These are phyloP conservation scores for Hypomecis atomaria DNA, from an alignment of 2,888 invertebrate species.

Conservation along the genomic window DNA sequence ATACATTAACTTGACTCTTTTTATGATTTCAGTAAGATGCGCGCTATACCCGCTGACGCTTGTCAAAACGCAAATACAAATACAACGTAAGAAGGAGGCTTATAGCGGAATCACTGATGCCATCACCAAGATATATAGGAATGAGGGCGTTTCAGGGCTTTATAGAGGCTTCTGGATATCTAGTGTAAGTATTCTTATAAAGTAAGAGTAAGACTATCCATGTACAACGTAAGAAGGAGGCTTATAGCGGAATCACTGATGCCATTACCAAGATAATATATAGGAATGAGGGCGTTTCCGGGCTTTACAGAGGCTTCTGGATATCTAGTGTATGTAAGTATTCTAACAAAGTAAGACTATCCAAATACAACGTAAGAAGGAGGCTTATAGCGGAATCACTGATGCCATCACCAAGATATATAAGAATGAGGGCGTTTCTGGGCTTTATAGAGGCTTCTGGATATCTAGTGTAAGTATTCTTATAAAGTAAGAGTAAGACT, in stretches of 20 bases:
- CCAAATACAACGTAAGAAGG: constrained; percentile 93
- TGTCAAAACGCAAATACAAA: constrained; percentile 97
- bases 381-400: constrained; percentile 93
- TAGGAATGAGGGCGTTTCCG: no score
- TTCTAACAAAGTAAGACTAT: no score
- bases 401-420: constrained; percentile 96
- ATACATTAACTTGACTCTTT: neutral
- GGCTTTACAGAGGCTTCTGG: constrained; percentile 98
- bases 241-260: no score
- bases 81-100: constrained; percentile 92
- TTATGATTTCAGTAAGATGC: constrained; percentile 81
- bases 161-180: constrained; percentile 98
- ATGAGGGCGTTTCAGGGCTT: constrained; percentile 94
- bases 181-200: constrained; percentile 83
- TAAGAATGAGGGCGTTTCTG: constrained; percentile 91
- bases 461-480: constrained; percentile 90
- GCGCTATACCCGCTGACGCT: constrained; percentile 96
- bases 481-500: no score
- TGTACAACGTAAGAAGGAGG: no score
- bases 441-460: constrained; percentile 98
- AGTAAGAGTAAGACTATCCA: no score
- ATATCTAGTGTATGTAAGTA: constrained; percentile 84
- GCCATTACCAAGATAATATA: no score
- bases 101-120: constrained; percentile 96
- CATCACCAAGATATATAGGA: constrained; percentile 92